Evolutionary conservation across 2,797 vertebrate species (phyloP).

Genomic region (Acanthurus tractus): DNA sequence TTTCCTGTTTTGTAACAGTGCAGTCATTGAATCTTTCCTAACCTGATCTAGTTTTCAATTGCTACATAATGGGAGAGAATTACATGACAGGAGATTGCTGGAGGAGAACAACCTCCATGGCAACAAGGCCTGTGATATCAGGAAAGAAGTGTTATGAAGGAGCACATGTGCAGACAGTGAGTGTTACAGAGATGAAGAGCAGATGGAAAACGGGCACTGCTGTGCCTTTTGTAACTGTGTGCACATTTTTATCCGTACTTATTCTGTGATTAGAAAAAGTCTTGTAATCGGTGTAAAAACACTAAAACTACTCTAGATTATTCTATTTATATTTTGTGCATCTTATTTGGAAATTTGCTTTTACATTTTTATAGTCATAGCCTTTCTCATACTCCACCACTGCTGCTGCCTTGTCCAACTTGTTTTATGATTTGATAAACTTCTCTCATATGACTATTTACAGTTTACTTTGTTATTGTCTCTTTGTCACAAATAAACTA

Average conservation of each 20-base stretch:
- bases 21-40: not conserved
- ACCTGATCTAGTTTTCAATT: not conserved
- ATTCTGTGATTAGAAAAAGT: too few species aligned
- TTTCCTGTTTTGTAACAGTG: not conserved
- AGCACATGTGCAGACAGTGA: conserved; percentile 6
- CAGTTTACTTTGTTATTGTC: not conserved
- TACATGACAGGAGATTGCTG: not conserved
- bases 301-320: not conserved
- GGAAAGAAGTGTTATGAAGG: conserved; percentile 3
- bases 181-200: conserved; percentile 21
- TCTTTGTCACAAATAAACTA: not conserved
- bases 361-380: too few species aligned
- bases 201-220: not conserved
- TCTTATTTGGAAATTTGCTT: not conserved
- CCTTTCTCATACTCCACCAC: not conserved
- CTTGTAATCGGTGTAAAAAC: not conserved
- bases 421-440: not conserved
- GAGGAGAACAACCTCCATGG: conserved; percentile 34
- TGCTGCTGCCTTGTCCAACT: not conserved
- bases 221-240: not conserved
- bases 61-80: not conserved
- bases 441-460: not conserved
- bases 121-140: conserved; percentile 29
- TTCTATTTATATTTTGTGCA: not conserved
- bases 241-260: not conserved